Conservation (phyloP, 2,113 vertebrate genomes). For the Parus major region DNA sequence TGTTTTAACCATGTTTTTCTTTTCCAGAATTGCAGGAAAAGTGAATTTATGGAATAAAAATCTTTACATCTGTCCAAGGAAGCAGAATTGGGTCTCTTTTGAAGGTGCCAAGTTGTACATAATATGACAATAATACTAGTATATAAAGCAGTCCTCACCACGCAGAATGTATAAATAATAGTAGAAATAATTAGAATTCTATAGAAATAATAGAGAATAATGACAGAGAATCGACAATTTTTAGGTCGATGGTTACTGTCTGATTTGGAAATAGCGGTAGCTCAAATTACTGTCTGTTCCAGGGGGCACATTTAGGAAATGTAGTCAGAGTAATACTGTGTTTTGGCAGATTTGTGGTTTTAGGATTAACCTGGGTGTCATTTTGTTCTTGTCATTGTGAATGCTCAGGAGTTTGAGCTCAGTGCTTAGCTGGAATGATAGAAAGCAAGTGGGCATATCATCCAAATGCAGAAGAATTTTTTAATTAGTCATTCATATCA, state of each 20-base stretch:
- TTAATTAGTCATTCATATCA: background rate
- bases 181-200: background rate
- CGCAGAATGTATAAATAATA: background rate
- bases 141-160: background rate
- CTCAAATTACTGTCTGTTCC: background rate
- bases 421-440: background rate
- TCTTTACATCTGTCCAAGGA: conserved; percentile 22
- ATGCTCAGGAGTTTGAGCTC: background rate
- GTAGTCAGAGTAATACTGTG: background rate
- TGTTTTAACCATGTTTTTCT: conserved; percentile 46
- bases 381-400: background rate
- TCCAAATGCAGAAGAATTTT: background rate
- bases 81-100: conserved; percentile 4
- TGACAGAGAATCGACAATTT: background rate
- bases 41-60: conserved; percentile 45
- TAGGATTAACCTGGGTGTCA: background rate
- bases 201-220: background rate
- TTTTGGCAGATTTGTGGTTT: background rate
- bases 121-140: background rate
- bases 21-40: conserved; percentile 58
- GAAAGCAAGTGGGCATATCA: background rate
- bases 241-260: background rate
- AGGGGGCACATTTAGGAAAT: background rate
- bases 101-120: background rate
- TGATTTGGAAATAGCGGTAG: background rate